Conservation (phyloP, 2,888 invertebrate genomes). For the Mechanitis mazaeus region DNA sequence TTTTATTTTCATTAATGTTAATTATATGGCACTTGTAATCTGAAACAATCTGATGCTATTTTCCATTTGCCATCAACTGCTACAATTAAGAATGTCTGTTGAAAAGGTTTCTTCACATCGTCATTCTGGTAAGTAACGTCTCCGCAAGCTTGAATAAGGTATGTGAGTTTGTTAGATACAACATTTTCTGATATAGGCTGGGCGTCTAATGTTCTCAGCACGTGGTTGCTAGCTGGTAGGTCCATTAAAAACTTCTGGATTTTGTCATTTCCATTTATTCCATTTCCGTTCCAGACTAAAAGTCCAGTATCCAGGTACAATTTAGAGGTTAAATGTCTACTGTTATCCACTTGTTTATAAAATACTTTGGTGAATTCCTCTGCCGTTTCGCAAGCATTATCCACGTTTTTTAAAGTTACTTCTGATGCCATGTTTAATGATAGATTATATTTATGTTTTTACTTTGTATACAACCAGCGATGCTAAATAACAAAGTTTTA, state of each 20-base stretch:
- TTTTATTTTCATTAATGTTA: slow-evolving; percentile 26
- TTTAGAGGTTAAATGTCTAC: slow-evolving; percentile 87
- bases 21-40: slow-evolving; percentile 81
- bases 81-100: slow-evolving; percentile 91
- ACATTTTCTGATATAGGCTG: slow-evolving; percentile 89
- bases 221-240: slow-evolving; percentile 88
- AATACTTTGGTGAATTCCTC: slow-evolving; percentile 93
- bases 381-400: slow-evolving; percentile 89
- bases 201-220: slow-evolving; percentile 87
- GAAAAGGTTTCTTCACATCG: slow-evolving; percentile 80
- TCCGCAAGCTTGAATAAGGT: slow-evolving; percentile 89
- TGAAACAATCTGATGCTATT: slow-evolving; percentile 91
- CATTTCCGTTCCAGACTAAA: slow-evolving; percentile 96
- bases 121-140: slow-evolving; percentile 83
- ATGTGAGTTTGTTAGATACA: slow-evolving; percentile 86
- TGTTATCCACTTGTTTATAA: slow-evolving; percentile 92
- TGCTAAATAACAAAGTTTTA: slow-evolving; percentile 8
- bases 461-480: too few relatives aligned
- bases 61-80: slow-evolving; percentile 95
- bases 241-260: slow-evolving; percentile 92
- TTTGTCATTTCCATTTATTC: slow-evolving; percentile 84
- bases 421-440: slow-evolving; percentile 52
- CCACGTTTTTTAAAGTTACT: slow-evolving; percentile 80
- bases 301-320: slow-evolving; percentile 89
- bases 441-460: neutral